These are phyloP conservation scores for Leucoraja ocellata DNA, from an alignment of 2,797 vertebrate species.

Conservation along the genomic window DNA sequence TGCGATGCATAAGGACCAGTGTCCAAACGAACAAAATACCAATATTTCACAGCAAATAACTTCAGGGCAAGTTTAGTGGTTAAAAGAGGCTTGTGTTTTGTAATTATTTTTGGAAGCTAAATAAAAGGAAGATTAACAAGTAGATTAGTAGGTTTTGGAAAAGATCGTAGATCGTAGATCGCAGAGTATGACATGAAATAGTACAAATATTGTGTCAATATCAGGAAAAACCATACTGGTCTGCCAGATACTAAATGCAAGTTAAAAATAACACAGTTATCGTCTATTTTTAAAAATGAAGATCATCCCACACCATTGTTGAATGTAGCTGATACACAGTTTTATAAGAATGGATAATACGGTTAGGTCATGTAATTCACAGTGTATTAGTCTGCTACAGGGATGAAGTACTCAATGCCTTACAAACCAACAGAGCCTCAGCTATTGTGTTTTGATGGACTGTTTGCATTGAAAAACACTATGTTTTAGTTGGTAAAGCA, in stretches of 20 bases:
- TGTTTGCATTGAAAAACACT: neutral
- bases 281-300: neutral
- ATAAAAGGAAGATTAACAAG: neutral
- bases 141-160: neutral
- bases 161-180: neutral
- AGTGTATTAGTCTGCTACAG: neutral
- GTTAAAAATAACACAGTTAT: neutral
- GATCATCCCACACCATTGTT: neutral
- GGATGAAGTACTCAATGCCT: neutral
- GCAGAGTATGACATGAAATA: neutral
- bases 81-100: neutral
- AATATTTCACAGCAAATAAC: too few species aligned
- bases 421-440: neutral
- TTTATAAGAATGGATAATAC: neutral
- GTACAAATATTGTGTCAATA: neutral
- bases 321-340: neutral
- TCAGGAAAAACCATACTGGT: neutral
- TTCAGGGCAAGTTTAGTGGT: neutral
- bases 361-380: neutral
- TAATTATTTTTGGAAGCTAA: neutral
- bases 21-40: too few species aligned
- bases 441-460: neutral
- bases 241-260: neutral
- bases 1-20: too few species aligned
- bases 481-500: neutral